Evolutionary conservation across 2,797 vertebrate genomes (phyloP), one percentile per base, ranked within the genome.

Genomic region (Anguilla pacifica): DNA sequence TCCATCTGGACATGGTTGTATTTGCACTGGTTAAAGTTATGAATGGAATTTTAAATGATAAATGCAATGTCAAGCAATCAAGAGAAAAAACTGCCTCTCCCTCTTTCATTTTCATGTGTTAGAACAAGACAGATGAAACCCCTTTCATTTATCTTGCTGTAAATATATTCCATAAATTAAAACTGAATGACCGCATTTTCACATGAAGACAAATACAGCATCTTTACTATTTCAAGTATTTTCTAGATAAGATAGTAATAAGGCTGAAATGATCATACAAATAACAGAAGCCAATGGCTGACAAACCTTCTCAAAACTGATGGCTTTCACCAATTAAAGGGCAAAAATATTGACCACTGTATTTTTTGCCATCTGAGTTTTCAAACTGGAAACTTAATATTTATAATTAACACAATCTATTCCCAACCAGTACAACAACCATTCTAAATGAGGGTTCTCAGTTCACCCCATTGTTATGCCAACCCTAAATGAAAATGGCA

Each of bases 41-140:
- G 51, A 49, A 49, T 88, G 55, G 90, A 91, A 91, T 89, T 89
- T 86, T 87, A 35, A 46, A 90, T 87, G 84, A 89, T 83, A 83
- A 46, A 89, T 89, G 84, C 87, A 85, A 70, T 88, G 85, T 31
- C 83, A 87, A 74, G 83, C 84, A 86, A 79, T 49, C 35, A 22
- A 87, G 53, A 35, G 64, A 59, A 83, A 87, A 72, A 89, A 51
- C 3, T n/a, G 43, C 49, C 35, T 70, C 31, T 31, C 51, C 46
- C 46, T 53, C 51, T 53, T 53, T 53, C 51, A 19, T 61, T 87
- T 55, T 64, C 77, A 61, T 81, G 11, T 31, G 67, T 72, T 7
- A 70, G 7, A 28, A 35, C 28, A 72, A 31, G 67, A 72, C 28
- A 72, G 67, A 28, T 35, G 6, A 72, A 72, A 72, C 9, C 28